A percentile compares a stretch with the other conserved stretches of the same genome.
Evolutionary conservation across 2,113 vertebrate species (phyloP).

Genomic region (Odontesthes bonariensis): DNA sequence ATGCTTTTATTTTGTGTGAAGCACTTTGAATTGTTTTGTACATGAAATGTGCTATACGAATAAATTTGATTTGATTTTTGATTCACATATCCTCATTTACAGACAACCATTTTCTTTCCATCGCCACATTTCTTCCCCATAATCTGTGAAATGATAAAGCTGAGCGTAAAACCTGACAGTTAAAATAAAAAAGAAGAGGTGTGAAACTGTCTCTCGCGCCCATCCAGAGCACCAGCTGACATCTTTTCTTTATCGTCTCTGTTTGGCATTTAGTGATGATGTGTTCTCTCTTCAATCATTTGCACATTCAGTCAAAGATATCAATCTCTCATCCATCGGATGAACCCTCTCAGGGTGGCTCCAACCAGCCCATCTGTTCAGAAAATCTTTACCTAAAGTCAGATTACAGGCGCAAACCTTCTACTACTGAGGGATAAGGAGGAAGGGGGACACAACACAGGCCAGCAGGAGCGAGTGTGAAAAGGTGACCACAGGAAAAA

Average conservation of each 20-base stretch:
- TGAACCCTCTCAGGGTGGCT: not conserved
- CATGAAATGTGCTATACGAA: too few relatives aligned
- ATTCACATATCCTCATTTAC: too few relatives aligned
- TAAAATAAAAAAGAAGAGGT: not conserved
- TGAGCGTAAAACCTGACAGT: not conserved
- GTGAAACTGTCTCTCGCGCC: not conserved
- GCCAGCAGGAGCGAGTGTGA: conserved; percentile 8
- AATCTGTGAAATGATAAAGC: conserved; percentile 14
- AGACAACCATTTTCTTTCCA: not conserved
- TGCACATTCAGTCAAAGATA: not conserved
- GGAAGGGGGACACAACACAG: conserved; percentile 12
- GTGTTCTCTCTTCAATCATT: too few relatives aligned
- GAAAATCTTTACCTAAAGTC: conserved; percentile 5
- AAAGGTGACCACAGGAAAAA: conserved; percentile 14
- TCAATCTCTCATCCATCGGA: not conserved
- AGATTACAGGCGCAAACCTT: conserved; percentile 19
- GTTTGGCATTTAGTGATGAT: not conserved
- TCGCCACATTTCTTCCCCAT: not conserved
- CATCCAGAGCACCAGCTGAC: not conserved
- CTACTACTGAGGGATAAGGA: conserved; percentile 16
- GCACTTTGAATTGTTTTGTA: too few relatives aligned
- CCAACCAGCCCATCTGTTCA: not conserved
- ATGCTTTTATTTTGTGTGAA: too few relatives aligned
- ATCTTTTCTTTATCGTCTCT: not conserved
- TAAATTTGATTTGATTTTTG: too few relatives aligned